Percentiles rank a stretch among this genome's conserved stretches.
These are phyloP conservation scores for Leptinotarsa undecemlineata DNA, from an alignment of 1,140 invertebrate species.

Conservation along the genomic window DNA sequence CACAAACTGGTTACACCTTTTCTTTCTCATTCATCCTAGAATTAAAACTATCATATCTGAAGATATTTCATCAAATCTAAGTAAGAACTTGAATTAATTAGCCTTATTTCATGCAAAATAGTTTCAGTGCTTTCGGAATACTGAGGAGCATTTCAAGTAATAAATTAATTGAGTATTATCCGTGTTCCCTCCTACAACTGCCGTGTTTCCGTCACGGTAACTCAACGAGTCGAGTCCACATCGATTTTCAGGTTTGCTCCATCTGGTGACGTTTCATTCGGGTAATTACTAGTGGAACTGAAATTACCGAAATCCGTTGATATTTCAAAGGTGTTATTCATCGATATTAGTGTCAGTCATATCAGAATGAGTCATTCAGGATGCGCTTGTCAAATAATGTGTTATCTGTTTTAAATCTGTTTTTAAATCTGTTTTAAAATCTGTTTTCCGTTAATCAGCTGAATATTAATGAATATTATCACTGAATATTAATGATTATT, in stretches of 20 bases:
- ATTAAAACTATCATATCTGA: slow-evolving; percentile 5
- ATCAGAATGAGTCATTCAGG: neutral
- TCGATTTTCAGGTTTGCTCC: neutral
- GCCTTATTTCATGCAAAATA: slow-evolving; percentile 36
- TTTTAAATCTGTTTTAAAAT: too few relatives aligned
- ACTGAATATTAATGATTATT: neutral
- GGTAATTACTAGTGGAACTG: neutral
- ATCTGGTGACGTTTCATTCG: slow-evolving; percentile 1
- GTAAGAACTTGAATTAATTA: slow-evolving; percentile 33
- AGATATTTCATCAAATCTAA: slow-evolving; percentile 16
- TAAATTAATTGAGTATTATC: slow-evolving; percentile 33
- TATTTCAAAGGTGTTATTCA: neutral
- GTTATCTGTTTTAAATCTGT: too few relatives aligned
- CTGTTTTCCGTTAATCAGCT: too few relatives aligned
- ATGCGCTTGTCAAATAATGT: neutral
- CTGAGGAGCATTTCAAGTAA: slow-evolving; percentile 34
- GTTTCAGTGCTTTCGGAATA: slow-evolving; percentile 33
- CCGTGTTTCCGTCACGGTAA: slow-evolving; percentile 29
- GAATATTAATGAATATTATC: too few relatives aligned
- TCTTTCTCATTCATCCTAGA: neutral
- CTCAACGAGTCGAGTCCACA: neutral
- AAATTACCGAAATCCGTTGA: neutral
- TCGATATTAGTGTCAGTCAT: neutral
- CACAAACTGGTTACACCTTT: too few relatives aligned
- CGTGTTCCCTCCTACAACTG: slow-evolving; percentile 25